Evolutionary conservation across 2,797 vertebrate species (phyloP), one percentile per base, ranked within the genome.

Genomic region (Ispidina picta): DNA sequence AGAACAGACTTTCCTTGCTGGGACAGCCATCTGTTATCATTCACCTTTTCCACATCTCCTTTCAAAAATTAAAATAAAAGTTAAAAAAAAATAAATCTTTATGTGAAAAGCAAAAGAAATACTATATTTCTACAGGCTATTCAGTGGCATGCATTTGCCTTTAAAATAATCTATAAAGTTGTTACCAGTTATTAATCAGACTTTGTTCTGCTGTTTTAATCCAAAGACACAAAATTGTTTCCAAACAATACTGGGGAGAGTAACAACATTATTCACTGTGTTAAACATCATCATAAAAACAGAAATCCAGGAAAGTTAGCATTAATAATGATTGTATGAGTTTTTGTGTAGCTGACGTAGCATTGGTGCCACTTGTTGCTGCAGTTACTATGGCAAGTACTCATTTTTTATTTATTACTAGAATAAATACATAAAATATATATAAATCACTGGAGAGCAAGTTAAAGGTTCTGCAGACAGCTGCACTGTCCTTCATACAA

Each of bases 401-500:
- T 93, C n/a, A 82, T 91, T 95, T 96, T 89, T 93, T 94, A 87
- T 95, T 97, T 93, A 94, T 49, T 92, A 77, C 55, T 64, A 84
- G 48, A 84, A 56, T 91, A 96, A 97, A 93, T 92, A 93, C 26
- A 89, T 91, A 76, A 93, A 97, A 95, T 93, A 92, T 75, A 94
- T 83, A 64, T 85, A 96, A 90, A 88, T 90, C 68, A 88, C 86
- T 49, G 51, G 76, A 96, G 71, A 84, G 7, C 46, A 92, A 87
- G 49, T 92, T 83, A 94, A 91, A 92, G 54, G 95, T 95, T 96
- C 64, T 77, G 43, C 22, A 93, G 85, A 46, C 89, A 96, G 55
- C 51, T 66, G 70, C 54, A 66, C 65, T 59, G 52, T 73, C 72
- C 91, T 96, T 92, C 83, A 75, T 76, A 54, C 51, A 90, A 29